Conservation (phyloP, 2,797 vertebrate genomes). For the Enteromius treurensis region DNA sequence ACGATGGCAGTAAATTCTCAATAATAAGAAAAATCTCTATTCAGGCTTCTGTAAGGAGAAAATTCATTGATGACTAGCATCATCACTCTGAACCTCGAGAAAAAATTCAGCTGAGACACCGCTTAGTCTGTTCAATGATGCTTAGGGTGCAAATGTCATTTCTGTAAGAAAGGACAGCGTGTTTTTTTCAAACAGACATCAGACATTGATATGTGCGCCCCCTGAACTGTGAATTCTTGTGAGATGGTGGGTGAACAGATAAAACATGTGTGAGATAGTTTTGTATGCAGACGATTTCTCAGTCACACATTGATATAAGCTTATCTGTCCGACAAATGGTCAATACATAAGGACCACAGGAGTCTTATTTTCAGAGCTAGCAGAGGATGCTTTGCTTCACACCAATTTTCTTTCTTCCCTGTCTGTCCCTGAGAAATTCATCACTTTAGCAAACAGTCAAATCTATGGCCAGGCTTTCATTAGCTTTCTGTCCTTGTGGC, state of each 20-base stretch:
- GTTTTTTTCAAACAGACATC: not conserved
- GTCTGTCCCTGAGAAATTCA: not conserved
- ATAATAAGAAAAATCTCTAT: not conserved
- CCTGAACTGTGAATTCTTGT: not conserved
- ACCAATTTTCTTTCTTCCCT: slow-evolving; percentile 28
- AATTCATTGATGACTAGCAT: not conserved
- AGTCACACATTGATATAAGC: not conserved
- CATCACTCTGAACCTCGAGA: not conserved
- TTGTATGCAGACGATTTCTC: not conserved
- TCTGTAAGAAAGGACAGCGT: not conserved
- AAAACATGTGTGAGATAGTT: not conserved
- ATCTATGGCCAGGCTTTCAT: slow-evolving; percentile 4
- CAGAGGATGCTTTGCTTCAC: not conserved
- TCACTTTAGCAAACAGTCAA: not conserved
- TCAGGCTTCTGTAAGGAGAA: not conserved
- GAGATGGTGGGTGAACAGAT: not conserved
- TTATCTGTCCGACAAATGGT: not conserved
- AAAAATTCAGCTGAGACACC: not conserved
- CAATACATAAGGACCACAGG: not conserved
- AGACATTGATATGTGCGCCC: not conserved
- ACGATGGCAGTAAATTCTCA: slow-evolving; percentile 13
- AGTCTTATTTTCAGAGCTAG: not conserved
- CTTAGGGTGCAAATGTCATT: not conserved
- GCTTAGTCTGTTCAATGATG: not conserved
- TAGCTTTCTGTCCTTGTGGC: not conserved